phyloP scores from a whole-genome alignment of 1,140 invertebrate genomes.

The Eciton burchellii region DNA sequence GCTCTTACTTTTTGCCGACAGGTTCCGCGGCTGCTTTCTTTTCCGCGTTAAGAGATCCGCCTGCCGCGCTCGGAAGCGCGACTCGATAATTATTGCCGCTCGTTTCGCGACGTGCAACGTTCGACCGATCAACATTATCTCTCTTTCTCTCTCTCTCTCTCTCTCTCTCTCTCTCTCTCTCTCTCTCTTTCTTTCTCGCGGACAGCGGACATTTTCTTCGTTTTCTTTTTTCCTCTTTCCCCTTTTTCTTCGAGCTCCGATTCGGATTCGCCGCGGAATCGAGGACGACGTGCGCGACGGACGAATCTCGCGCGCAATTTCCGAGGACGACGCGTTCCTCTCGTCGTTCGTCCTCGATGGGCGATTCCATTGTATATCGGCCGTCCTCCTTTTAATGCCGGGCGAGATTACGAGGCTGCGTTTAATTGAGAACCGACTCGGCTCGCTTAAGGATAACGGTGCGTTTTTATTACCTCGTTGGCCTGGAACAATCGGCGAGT shows the following conservation, averaged over 20 bases:
- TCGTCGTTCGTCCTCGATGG: background rate
- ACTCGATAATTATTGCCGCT: slow-evolving; percentile 56
- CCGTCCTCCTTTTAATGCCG: slow-evolving; percentile 28
- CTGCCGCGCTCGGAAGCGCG: slow-evolving; percentile 25
- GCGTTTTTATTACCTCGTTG: slow-evolving; percentile 66
- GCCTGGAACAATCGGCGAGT: slow-evolving; percentile 62
- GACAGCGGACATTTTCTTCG: slow-evolving; percentile 40
- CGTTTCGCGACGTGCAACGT: background rate
- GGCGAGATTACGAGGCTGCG: slow-evolving; percentile 28
- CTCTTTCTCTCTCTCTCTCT: no score
- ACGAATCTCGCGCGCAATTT: slow-evolving; percentile 23
- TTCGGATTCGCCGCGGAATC: background rate
- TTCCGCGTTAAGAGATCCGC: slow-evolving; percentile 44
- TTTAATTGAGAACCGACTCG: slow-evolving; percentile 56
- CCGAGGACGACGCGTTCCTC: background rate
- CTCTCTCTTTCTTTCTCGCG: slow-evolving; percentile 29
- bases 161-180: no score
- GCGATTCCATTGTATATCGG: slow-evolving; percentile 11
- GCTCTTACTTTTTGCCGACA: slow-evolving; percentile 63
- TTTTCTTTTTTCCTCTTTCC: background rate
- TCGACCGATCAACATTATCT: background rate
- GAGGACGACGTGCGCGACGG: background rate
- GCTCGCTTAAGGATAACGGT: slow-evolving; percentile 53
- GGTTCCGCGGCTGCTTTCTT: slow-evolving; percentile 46
- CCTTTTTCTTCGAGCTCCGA: no score